Evolutionary conservation across 2,113 vertebrate species (phyloP).

Genomic region (Nyctereutes procyonoides): DNA sequence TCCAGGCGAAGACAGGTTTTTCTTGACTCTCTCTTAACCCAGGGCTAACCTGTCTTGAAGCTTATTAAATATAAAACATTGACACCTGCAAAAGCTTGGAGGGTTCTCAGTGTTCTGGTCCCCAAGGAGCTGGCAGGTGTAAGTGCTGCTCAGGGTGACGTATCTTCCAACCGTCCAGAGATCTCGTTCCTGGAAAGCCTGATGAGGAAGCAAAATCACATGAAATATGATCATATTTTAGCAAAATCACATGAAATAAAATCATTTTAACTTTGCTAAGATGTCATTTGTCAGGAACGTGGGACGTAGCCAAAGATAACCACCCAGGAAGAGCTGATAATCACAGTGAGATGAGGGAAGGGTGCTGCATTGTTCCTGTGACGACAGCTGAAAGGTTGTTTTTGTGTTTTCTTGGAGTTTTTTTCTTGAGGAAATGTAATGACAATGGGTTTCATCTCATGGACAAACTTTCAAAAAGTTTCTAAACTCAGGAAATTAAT

Average conservation of each 20-base stretch:
- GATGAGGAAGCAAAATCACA: rapidly evolving
- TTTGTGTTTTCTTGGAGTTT: background rate
- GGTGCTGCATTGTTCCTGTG: rapidly evolving
- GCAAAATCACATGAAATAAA: no score
- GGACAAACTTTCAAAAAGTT: background rate
- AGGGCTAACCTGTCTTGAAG: background rate
- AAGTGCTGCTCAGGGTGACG: rapidly evolving
- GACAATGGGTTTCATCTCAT: background rate
- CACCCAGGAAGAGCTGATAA: rapidly evolving
- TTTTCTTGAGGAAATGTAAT: background rate
- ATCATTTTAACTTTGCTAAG: rapidly evolving
- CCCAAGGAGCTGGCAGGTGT: rapidly evolving
- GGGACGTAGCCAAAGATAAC: background rate
- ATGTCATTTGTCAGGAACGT: background rate
- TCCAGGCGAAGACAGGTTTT: background rate
- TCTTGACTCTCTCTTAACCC: background rate
- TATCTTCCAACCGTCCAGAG: background rate
- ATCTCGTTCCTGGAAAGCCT: rapidly evolving
- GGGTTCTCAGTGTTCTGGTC: rapidly evolving
- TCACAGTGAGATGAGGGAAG: background rate
- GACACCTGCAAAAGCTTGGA: background rate
- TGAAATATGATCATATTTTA: background rate
- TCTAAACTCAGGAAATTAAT: background rate
- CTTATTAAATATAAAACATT: background rate
- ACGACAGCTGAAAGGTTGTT: background rate